Evolutionary conservation across 1,140 invertebrate genomes (phyloP), one percentile per base, ranked within the genome.

Genomic region (Anastrepha obliqua): DNA sequence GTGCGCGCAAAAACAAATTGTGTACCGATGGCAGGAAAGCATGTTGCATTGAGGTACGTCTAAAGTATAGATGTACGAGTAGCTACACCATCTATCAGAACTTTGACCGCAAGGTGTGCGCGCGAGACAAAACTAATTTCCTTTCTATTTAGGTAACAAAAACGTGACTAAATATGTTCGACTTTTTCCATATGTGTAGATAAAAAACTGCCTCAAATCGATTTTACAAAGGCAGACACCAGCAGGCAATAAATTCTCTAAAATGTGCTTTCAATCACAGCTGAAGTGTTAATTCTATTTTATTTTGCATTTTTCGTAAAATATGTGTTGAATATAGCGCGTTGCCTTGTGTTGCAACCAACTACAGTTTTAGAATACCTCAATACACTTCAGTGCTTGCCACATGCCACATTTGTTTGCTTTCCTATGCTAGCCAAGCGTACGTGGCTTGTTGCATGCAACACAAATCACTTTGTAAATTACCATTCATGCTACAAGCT

Each of bases 381-480:
- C 67, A 74, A 47, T 74, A 39, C 67, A 6, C 67, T 47, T 74
- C 67, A 17, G 17, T 74, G 67, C 42, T 47, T 74, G 42, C 67
- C 67, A 74, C 42, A 74, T 74, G 67, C 67, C 67, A 74, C 67
- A 44, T 62, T 55, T 55, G 51, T 55, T 55, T 55, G 51, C 51
- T 55, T 55, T 55, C 6, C 51, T 55, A 55, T 55, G 51, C 51
- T 17, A 81, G 11, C 44, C n/a, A n/a, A 15, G 9, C 9, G n/a
- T 7, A 20, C 44, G 42, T 20, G 8, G 44, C 15, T 42, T 78
- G 47, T 81, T 81, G 74, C 74, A 81, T 81, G 47, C 47, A 55
- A 81, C 51, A 81, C 74, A 81, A 81, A 81, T 81, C 74, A 81
- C 74, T 81, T 81, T 81, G 74, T 81, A 55, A 81, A 51, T 81